A percentile compares a stretch with the other conserved stretches of the same genome.
Evolutionary conservation across 2,797 vertebrate species (phyloP).

Genomic region (Epinephelus malabaricus): DNA sequence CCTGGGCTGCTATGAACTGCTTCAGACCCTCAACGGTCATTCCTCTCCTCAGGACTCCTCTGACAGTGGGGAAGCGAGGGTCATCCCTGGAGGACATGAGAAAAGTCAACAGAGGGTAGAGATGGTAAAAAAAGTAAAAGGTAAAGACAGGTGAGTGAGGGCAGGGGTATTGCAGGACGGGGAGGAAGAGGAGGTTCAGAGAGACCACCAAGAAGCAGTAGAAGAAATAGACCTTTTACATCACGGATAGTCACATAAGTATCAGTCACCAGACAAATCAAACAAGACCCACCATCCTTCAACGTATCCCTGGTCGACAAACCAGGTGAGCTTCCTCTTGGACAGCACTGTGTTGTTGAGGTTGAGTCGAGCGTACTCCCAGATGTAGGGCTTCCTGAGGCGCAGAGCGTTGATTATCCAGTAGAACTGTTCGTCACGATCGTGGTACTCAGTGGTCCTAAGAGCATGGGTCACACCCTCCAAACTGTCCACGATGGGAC

Average conservation of each 20-base stretch:
- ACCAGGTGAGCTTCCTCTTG: slow-evolving; percentile 99
- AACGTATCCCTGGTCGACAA: slow-evolving; percentile 96
- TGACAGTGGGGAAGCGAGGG: slow-evolving; percentile 98
- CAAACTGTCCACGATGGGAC: slow-evolving; percentile 97
- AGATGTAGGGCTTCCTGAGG: slow-evolving; percentile 95
- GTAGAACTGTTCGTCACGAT: slow-evolving; percentile 97
- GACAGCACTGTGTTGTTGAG: slow-evolving; percentile 98
- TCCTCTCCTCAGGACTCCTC: slow-evolving; percentile 96
- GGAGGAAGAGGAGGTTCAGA: background rate
- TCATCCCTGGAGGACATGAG: slow-evolving; percentile 90
- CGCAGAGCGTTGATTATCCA: slow-evolving; percentile 94
- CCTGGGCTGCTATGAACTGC: slow-evolving; percentile 98
- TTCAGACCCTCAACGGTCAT: slow-evolving; percentile 99
- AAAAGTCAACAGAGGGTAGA: background rate
- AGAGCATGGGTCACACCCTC: slow-evolving; percentile 98
- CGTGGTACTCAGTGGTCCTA: slow-evolving; percentile 98
- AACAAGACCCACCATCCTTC: slow-evolving; percentile 93
- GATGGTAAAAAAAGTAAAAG: background rate
- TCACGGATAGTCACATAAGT: background rate
- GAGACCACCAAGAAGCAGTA: background rate
- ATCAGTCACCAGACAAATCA: background rate
- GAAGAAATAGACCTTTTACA: background rate
- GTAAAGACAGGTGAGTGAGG: background rate
- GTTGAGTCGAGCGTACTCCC: slow-evolving; percentile 97
- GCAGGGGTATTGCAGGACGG: fast-evolving